Evolutionary conservation across 2,797 vertebrate species (phyloP).

Genomic region (Spinibarbus caldwelli): DNA sequence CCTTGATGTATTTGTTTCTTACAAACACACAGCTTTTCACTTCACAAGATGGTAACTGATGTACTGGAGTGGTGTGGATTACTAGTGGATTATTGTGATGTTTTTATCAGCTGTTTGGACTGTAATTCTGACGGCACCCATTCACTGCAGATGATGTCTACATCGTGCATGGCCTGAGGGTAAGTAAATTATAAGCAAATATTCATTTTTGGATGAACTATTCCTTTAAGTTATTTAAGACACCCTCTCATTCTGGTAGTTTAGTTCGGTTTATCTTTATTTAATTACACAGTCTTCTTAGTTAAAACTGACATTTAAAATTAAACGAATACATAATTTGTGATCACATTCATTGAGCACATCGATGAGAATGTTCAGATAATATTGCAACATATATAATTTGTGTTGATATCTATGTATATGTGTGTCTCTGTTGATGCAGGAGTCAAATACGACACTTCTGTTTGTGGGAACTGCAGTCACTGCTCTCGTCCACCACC

Average conservation of each 20-base stretch:
- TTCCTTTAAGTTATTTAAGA: background rate
- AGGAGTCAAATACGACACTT: slow-evolving; percentile 76
- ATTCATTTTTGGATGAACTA: background rate
- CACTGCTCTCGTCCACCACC: slow-evolving; percentile 59
- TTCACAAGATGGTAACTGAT: background rate
- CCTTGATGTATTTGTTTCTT: background rate
- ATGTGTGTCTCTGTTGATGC: slow-evolving; percentile 53
- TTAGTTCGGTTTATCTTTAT: background rate
- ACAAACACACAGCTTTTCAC: background rate
- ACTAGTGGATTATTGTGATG: background rate
- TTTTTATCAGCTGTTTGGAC: background rate
- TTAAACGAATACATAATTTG: background rate
- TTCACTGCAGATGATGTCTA: background rate
- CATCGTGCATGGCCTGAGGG: background rate
- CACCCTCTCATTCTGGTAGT: background rate
- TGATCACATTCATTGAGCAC: background rate
- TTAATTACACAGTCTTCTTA: background rate
- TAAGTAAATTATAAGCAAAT: background rate
- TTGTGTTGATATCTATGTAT: background rate
- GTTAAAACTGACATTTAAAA: background rate
- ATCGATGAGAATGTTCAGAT: background rate
- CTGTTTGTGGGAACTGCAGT: slow-evolving; percentile 75
- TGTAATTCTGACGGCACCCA: background rate
- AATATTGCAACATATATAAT: background rate
- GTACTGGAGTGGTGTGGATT: background rate